A percentile compares a stretch with the other conserved stretches of the same genome.
Conservation (phyloP, 1,140 invertebrate species). For the Aphidius gifuensis region DNA sequence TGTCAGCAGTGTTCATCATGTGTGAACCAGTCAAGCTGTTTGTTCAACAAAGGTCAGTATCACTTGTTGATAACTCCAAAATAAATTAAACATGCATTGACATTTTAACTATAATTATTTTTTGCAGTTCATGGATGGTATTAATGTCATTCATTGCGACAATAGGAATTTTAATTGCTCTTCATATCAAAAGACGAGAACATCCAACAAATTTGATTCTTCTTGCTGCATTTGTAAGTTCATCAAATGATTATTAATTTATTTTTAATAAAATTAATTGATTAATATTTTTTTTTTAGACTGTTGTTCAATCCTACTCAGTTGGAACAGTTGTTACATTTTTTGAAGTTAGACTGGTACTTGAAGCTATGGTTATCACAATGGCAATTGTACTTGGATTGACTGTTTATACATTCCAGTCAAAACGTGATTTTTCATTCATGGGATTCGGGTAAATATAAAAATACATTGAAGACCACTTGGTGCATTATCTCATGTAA, state of each 20-base stretch:
- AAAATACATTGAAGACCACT: neutral
- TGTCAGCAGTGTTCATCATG: constrained; percentile 65
- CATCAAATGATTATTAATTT: neutral
- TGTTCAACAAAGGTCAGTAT: constrained; percentile 66
- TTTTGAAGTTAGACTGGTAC: constrained; percentile 67
- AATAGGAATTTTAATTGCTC: constrained; percentile 60
- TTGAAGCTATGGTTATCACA: constrained; percentile 75
- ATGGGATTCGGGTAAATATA: constrained; percentile 67
- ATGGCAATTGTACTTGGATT: constrained; percentile 68
- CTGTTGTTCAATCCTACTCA: constrained; percentile 68
- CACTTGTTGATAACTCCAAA: constrained; percentile 2
- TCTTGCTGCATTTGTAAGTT: constrained; percentile 67
- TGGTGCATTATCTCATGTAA: neutral
- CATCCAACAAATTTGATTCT: constrained; percentile 68
- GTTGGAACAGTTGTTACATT: constrained; percentile 73
- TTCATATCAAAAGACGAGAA: constrained; percentile 64
- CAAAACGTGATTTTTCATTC: constrained; percentile 76
- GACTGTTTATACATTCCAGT: constrained; percentile 77
- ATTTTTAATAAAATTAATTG: constrained; percentile 10
- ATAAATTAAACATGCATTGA: constrained; percentile 18
- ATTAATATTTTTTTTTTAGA: constrained; percentile 58
- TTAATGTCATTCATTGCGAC: constrained; percentile 59
- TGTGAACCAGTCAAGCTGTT: constrained; percentile 62
- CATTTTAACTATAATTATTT: constrained; percentile 32
- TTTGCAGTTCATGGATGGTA: constrained; percentile 65